Conservation (phyloP, 2,888 invertebrate genomes). For the Nesidiocoris tenuis region DNA sequence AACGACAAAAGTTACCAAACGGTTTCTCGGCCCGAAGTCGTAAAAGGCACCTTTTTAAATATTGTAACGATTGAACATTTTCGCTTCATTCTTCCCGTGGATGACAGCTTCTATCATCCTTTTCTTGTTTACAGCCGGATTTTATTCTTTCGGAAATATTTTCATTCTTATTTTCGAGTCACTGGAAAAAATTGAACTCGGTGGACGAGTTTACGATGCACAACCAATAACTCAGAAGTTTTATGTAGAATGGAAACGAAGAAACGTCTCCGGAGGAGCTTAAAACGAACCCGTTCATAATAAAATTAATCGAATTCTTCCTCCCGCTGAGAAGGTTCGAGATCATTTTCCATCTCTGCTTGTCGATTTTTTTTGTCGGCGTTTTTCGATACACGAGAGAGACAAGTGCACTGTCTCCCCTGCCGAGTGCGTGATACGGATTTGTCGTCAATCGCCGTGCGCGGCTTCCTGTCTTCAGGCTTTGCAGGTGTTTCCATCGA, state of each 20-base stretch:
- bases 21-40: constrained; percentile 11
- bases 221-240: constrained; percentile 43
- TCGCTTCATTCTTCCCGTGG: constrained; percentile 21
- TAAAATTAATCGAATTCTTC: constrained; percentile 44
- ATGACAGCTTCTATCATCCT: constrained; percentile 42
- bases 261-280: constrained; percentile 20
- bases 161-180: constrained; percentile 3
- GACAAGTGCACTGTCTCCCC: not conserved
- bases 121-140: constrained; percentile 38
- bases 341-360: not conserved
- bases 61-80: constrained; percentile 43
- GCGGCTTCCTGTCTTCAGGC: not conserved
- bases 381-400: not conserved
- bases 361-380: not conserved
- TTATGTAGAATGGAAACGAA: constrained; percentile 45
- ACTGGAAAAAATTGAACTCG: constrained; percentile 13
- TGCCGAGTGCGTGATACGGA: not conserved
- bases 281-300: constrained; percentile 17
- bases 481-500: no score
- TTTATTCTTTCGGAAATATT: constrained; percentile 34
- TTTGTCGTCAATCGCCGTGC: not conserved
- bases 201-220: constrained; percentile 36
- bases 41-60: constrained; percentile 44
- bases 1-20: constrained; percentile 4
- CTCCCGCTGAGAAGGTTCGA: constrained; percentile 30